phyloP scores from a whole-genome alignment of 2,797 vertebrate genomes.

The Lepilemur septentrionalis region DNA sequence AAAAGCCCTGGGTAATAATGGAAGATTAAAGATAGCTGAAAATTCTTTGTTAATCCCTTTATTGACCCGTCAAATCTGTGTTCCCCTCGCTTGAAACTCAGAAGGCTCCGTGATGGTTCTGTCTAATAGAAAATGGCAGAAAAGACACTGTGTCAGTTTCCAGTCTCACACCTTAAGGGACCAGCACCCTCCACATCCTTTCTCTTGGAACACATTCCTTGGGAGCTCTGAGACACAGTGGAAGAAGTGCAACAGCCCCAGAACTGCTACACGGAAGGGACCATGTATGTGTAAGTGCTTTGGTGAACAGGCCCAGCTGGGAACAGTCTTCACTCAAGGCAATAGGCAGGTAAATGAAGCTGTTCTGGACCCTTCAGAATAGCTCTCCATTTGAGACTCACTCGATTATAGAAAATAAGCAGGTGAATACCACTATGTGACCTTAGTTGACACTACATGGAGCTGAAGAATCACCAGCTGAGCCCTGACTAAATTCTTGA shows the following conservation, averaged over 20 bases:
- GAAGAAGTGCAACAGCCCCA: not conserved
- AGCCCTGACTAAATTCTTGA: not conserved
- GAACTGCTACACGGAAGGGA: not conserved
- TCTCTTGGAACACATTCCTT: not conserved
- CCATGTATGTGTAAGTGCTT: fast-evolving
- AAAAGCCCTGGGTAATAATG: not conserved
- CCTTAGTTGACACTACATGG: not conserved
- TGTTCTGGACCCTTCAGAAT: not conserved
- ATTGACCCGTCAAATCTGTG: not conserved
- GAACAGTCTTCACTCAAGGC: not conserved
- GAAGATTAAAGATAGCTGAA: not conserved
- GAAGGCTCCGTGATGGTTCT: not conserved
- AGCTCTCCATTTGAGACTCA: not conserved
- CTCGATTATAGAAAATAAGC: not conserved
- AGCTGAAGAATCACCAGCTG: not conserved
- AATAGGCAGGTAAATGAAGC: not conserved
- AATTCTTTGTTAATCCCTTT: not conserved
- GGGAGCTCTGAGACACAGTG: not conserved
- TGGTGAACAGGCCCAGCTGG: not conserved
- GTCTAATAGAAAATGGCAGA: not conserved
- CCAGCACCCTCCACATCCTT: not conserved
- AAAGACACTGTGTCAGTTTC: not conserved
- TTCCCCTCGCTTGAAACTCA: not conserved
- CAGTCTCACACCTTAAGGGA: not conserved
- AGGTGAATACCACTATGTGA: not conserved